phyloP scores from a whole-genome alignment of 1,140 invertebrate species.

The Panagrolaimus sp. region DNA sequence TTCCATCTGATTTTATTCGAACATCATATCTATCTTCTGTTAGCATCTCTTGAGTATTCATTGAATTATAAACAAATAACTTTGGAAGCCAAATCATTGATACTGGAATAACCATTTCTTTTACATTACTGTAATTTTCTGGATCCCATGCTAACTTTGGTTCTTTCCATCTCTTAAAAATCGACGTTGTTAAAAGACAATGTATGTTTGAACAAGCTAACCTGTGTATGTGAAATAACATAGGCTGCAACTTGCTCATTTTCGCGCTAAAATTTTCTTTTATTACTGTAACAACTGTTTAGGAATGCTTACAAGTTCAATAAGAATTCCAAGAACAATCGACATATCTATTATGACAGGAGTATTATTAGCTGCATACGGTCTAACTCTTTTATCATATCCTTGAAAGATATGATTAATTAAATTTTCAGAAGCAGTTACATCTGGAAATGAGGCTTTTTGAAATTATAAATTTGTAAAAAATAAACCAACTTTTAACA shows the following conservation, averaged over 20 bases:
- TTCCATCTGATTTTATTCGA: slow-evolving; percentile 29
- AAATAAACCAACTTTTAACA: background rate
- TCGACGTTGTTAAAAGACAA: background rate
- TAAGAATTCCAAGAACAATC: slow-evolving; percentile 48
- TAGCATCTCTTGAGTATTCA: slow-evolving; percentile 46
- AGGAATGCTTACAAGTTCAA: slow-evolving; percentile 27
- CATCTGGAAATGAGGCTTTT: background rate
- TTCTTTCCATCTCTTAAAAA: slow-evolving; percentile 22
- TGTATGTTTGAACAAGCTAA: slow-evolving; percentile 30
- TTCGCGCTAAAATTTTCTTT: slow-evolving; percentile 31
- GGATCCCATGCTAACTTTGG: slow-evolving; percentile 40
- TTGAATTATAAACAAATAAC: slow-evolving; percentile 47
- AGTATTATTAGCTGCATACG: slow-evolving; percentile 24
- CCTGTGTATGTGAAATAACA: slow-evolving; percentile 43
- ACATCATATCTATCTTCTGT: slow-evolving; percentile 39
- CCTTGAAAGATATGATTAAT: background rate
- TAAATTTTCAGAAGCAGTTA: background rate
- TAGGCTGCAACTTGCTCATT: slow-evolving; percentile 47
- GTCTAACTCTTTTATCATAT: slow-evolving; percentile 36
- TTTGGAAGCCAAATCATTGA: slow-evolving; percentile 46
- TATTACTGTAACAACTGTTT: background rate
- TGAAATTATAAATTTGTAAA: background rate
- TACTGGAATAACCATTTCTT: slow-evolving; percentile 39
- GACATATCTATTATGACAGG: slow-evolving; percentile 43
- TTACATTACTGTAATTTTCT: slow-evolving; percentile 33